Base-by-base conservation (phyloP, 2,113 vertebrate genomes). In the Syngnathus typhle region DNA sequence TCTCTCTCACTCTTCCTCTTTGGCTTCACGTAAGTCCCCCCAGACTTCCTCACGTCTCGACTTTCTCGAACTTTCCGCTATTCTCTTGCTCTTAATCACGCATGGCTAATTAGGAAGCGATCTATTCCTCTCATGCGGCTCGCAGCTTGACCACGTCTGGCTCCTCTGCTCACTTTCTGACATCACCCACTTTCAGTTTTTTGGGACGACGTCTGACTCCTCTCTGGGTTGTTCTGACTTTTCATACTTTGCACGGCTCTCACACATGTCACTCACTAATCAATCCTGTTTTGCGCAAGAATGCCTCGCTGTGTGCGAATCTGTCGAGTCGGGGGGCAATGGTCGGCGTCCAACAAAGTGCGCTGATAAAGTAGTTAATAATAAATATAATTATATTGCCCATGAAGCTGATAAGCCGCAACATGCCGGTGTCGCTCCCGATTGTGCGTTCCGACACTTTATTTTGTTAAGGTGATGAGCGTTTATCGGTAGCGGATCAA, bases 21-120 rank as follows among this genome's bases (percentile, higher is more conserved):
- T 61, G n/a, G 23, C 74, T 15, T 58, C 55, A 36, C 11, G 78
- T 79, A 37, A 80, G 75, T 46, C 38, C 54, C 5, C 37, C 59
- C 15, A 18, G 7, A 5, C 56, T 62, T 23, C 41, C 12, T n/a
- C 16, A 10, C 36, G 4, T 60, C 36, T 38, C 16, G 12, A 12
- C 16, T 6, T 27, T 58, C 55, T 58, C 55, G 7, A 13, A 27
- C 13, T 58, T 7, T 58, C 8, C 39, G 44, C 44, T 46, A 5
- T 5, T 46, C 44, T 47, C 44, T 47, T 16, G 44, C 44, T 1
- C 0, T 47, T 16, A 4, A 16, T 16, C 44, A 47, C 15, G 15
- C 5, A 16, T 47, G 44, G 15, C 15, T 47, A 47, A 1, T 47
- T 6, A 16, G 44, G 44, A 47, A 13, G 5, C 13, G 6, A 47